Evolutionary conservation across 1,140 invertebrate genomes (phyloP), one percentile per base, ranked within the genome.

Genomic region (Heliconius himera): DNA sequence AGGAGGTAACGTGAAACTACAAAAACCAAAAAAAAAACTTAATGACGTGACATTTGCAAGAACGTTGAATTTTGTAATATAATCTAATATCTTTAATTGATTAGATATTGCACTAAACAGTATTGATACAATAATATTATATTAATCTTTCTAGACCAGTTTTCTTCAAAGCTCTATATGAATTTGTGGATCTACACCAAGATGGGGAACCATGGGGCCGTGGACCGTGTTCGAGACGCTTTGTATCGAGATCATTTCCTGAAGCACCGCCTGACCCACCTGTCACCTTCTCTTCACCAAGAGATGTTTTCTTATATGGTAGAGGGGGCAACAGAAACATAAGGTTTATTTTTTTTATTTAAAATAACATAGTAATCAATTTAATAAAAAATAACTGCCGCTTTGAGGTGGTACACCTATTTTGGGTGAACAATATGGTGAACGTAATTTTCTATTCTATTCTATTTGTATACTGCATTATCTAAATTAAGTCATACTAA

Each of bases 111-210:
- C 11, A n/a, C n/a, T n/a, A 18, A 18, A 51, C 0, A n/a, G 20
- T 56, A n/a, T 56, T 6, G 1, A 8, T 66, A 26, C 13, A 29
- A 11, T 26, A 26, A 13, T 66, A 13, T 26, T 26, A 9, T 66
- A 26, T 13, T 66, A 16, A 26, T 26, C n/a, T 9, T 80, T 95
- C 49, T 92, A 97, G 97, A 79, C 97, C 97, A 0, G 96, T 98
- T 18, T 96, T 97, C 83, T 98, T 98, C 88, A 96, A 97, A 84
- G 96, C 97, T 0, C 95, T 98, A n/a, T 98, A 98, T 92, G 98
- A 98, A 91, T 98, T 98, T 83, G 98, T 98, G 11, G 97, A 98
- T 90, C 94, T 98, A 3, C 96, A 97, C 80, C 97, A 98, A 94
- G 97, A 98, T 85, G 98, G 98, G 0, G 96, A 98, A 76, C 95